A percentile compares a stretch with the other conserved stretches of the same genome.
Conservation (phyloP, 1,140 invertebrate genomes). For the Conus ventricosus region DNA sequence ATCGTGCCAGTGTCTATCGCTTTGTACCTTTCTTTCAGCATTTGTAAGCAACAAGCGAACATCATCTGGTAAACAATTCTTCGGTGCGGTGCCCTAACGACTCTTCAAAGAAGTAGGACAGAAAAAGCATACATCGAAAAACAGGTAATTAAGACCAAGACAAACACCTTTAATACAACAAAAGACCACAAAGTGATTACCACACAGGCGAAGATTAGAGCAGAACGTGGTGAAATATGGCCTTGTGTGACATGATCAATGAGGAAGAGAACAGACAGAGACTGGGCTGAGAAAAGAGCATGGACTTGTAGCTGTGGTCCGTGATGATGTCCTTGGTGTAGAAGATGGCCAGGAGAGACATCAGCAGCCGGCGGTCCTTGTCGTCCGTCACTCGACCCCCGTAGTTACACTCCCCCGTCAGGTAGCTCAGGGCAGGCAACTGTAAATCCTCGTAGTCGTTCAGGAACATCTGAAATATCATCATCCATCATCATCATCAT, state of each 20-base stretch:
- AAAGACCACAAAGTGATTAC: neutral
- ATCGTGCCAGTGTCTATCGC: no score
- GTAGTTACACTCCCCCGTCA: constrained; percentile 95
- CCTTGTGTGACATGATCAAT: no score
- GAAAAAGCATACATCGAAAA: no score
- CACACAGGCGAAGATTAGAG: constrained; percentile 17
- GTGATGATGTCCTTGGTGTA: constrained; percentile 65
- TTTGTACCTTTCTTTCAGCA: no score
- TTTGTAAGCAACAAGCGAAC: no score
- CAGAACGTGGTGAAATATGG: no score
- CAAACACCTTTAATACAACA: neutral
- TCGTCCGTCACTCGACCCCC: constrained; percentile 79
- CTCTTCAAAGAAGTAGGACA: no score
- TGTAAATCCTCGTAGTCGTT: constrained; percentile 75
- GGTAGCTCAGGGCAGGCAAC: constrained; percentile 71
- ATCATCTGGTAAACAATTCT: no score
- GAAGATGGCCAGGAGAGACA: constrained; percentile 69
- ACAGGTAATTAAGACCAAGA: no score
- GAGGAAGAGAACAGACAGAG: neutral
- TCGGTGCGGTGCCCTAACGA: no score
- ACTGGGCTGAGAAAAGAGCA: neutral
- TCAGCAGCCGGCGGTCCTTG: constrained; percentile 72
- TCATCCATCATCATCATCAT: no score
- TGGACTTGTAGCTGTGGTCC: constrained; percentile 71
- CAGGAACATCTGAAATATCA: constrained; percentile 72